Conservation (phyloP, 2,888 invertebrate genomes). For the Syrista parreyssii region DNA sequence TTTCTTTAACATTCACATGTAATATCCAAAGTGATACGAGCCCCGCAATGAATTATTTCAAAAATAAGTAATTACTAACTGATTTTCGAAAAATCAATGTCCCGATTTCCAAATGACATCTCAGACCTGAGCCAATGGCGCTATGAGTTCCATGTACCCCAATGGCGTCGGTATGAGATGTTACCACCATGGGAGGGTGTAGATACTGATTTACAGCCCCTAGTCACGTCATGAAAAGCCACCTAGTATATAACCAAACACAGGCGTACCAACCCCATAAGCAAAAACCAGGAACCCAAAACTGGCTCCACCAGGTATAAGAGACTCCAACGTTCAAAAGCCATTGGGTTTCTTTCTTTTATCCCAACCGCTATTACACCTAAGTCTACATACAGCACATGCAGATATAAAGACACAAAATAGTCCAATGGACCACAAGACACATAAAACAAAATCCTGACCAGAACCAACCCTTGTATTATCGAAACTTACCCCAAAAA, state of each 20-base stretch:
- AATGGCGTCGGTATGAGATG: conserved; percentile 16
- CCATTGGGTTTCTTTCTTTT: not conserved
- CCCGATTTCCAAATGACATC: not conserved
- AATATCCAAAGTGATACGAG: too few species aligned
- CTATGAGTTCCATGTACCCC: not conserved
- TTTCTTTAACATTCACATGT: too few species aligned
- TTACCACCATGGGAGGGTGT: conserved; percentile 32
- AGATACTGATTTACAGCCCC: conserved; percentile 44
- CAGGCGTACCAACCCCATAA: not conserved
- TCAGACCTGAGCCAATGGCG: not conserved
- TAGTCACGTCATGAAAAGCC: conserved; percentile 39
- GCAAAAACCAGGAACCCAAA: not conserved
- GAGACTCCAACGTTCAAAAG: not conserved
- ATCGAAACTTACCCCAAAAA: not conserved
- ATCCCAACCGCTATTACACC: not conserved
- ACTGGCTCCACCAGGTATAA: not conserved
- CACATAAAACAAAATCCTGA: too few species aligned
- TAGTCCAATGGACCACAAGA: too few species aligned
- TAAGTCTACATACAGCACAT: not conserved
- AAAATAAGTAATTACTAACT: too few species aligned
- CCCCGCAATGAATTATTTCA: too few species aligned
- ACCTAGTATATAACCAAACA: conserved; percentile 7
- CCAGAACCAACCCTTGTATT: too few species aligned
- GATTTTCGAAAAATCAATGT: too few species aligned
- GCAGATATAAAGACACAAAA: not conserved